Conservation (phyloP, 2,797 vertebrate species). For the Lepus townsendii region DNA sequence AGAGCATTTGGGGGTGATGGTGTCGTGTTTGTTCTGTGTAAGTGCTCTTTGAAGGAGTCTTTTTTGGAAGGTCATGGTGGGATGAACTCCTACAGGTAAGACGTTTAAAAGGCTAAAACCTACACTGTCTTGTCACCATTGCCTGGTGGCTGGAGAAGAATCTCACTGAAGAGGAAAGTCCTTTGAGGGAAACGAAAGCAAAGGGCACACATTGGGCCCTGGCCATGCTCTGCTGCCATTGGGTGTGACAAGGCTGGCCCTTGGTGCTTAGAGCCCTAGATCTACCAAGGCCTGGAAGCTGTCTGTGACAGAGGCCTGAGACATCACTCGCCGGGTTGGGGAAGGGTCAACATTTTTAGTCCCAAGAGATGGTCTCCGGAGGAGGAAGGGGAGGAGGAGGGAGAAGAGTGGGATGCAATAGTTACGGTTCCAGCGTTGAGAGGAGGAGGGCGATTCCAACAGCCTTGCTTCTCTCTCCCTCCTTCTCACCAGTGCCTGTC, state of each 20-base stretch:
- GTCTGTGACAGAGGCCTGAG: slow-evolving; percentile 81
- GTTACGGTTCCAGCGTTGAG: not conserved
- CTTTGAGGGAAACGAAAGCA: slow-evolving; percentile 49
- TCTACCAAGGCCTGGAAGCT: slow-evolving; percentile 84
- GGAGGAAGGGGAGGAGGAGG: slow-evolving; percentile 68
- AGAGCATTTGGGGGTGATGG: not conserved
- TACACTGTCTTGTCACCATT: not conserved
- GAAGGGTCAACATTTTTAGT: slow-evolving; percentile 87
- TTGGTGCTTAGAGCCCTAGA: slow-evolving; percentile 78
- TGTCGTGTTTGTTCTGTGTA: not conserved
- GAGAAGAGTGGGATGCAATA: not conserved
- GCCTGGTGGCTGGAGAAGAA: not conserved
- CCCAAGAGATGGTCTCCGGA: slow-evolving; percentile 77
- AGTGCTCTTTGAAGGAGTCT: not conserved
- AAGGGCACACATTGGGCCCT: not conserved
- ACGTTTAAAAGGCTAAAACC: not conserved
- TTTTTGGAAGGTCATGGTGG: not conserved
- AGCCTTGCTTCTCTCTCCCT: not conserved
- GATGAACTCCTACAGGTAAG: not conserved
- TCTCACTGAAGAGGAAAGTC: not conserved
- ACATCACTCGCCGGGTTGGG: slow-evolving; percentile 84
- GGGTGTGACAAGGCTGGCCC: slow-evolving; percentile 60
- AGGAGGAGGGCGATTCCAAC: not conserved
- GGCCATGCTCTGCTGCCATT: slow-evolving; percentile 55
- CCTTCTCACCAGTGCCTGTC: slow-evolving; percentile 28